Conservation (phyloP, 2,797 vertebrate genomes). For the Karalla daura region DNA sequence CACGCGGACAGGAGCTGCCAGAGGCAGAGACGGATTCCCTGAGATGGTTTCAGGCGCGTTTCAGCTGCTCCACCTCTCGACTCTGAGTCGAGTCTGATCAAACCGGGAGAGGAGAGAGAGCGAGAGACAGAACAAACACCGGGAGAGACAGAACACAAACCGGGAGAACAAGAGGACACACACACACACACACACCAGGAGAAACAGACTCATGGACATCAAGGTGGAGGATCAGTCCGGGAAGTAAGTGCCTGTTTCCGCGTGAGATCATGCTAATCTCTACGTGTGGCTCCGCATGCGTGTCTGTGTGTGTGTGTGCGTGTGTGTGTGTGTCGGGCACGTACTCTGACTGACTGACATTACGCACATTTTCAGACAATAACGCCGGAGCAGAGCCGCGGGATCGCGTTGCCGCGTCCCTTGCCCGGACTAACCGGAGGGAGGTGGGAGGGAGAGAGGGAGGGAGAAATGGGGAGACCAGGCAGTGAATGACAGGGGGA, state of each 20-base stretch:
- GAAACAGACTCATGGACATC: slow-evolving; percentile 75
- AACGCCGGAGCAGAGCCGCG: slow-evolving; percentile 6
- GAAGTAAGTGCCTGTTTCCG: slow-evolving; percentile 76
- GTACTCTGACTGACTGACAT: slow-evolving; percentile 32
- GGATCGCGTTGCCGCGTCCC: slow-evolving; percentile 11
- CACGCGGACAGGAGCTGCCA: slow-evolving; percentile 46
- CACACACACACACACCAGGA: too few species aligned
- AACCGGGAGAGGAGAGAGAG: slow-evolving; percentile 43
- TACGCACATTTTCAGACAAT: slow-evolving; percentile 35
- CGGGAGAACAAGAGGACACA: too few species aligned
- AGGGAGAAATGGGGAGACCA: slow-evolving; percentile 50
- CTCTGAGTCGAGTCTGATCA: slow-evolving; percentile 63
- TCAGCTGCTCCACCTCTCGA: slow-evolving; percentile 51
- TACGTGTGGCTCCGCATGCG: too few species aligned
- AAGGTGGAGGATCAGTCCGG: slow-evolving; percentile 64
- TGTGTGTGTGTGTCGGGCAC: not conserved
- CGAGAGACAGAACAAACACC: too few species aligned
- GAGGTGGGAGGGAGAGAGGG: too few species aligned
- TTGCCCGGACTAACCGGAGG: too few species aligned
- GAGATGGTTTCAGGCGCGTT: slow-evolving; percentile 65
- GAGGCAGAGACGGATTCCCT: slow-evolving; percentile 67
- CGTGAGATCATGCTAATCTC: slow-evolving; percentile 36
- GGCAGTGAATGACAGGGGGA: slow-evolving; percentile 65
- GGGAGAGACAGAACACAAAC: too few species aligned
- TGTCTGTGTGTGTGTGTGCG: slow-evolving; percentile 13